phyloP scores from a whole-genome alignment of 2,888 invertebrate species.

The Didymodactylos carnosus region DNA sequence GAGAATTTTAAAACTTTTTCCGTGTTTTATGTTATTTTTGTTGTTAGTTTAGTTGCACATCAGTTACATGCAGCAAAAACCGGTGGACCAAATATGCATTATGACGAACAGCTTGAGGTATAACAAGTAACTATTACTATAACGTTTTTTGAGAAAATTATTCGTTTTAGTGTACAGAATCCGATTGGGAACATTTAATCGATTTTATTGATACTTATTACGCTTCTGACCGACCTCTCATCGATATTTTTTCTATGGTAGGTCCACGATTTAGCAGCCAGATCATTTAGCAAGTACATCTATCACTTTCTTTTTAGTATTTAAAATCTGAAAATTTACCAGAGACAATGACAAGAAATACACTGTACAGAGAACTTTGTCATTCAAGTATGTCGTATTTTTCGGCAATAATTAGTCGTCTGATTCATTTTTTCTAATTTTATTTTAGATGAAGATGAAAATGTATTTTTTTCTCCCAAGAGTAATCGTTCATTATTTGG shows the following conservation, averaged over 20 bases:
- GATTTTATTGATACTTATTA: not conserved
- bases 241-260: not conserved
- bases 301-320: not conserved
- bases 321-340: not conserved
- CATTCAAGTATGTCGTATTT: not conserved
- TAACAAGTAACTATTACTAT: not conserved
- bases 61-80: not conserved
- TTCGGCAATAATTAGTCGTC: too few relatives aligned
- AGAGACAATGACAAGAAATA: not conserved
- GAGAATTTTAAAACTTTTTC: not conserved
- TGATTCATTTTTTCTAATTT: not conserved
- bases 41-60: not conserved
- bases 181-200: not conserved
- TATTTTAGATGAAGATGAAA: not conserved
- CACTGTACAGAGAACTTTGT: not conserved
- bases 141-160: not conserved
- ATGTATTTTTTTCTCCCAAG: not conserved
- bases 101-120: not conserved
- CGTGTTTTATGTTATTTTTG: not conserved
- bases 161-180: not conserved
- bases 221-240: not conserved
- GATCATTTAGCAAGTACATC: too few relatives aligned
- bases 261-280: not conserved
- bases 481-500: not conserved
- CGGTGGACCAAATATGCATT: not conserved